Percentiles rank a stretch among this genome's conserved stretches.
These are phyloP conservation scores for Atta cephalotes DNA, from an alignment of 1,140 invertebrate genomes.

Conservation along the genomic window DNA sequence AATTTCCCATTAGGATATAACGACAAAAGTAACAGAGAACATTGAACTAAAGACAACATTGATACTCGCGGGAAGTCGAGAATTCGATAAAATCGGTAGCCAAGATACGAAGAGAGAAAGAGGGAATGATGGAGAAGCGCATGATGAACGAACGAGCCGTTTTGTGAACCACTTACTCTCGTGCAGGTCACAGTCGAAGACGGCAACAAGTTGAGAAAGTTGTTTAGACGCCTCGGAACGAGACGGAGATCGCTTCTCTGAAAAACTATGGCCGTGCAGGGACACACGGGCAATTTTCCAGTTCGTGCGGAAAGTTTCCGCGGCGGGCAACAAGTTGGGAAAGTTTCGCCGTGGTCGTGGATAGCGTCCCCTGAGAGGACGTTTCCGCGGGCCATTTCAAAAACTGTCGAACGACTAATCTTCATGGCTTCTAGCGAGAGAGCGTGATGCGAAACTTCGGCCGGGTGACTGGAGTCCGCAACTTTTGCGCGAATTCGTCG, in stretches of 20 bases:
- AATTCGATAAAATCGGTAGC: constrained; percentile 14
- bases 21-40: not conserved
- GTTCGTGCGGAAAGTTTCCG: constrained; percentile 66
- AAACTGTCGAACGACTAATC: constrained; percentile 73
- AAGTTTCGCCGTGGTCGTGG: constrained; percentile 68
- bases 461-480: constrained; percentile 21
- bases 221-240: constrained; percentile 67
- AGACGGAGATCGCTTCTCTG: constrained; percentile 51
- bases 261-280: constrained; percentile 68
- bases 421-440: constrained; percentile 47
- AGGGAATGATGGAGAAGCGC: not conserved
- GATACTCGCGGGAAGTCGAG: not conserved
- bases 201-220: constrained; percentile 83
- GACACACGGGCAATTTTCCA: constrained; percentile 72
- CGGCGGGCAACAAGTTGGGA: constrained; percentile 73
- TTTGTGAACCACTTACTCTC: constrained; percentile 34
- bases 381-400: constrained; percentile 57
- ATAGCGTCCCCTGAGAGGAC: constrained; percentile 15
- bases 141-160: constrained; percentile 26
- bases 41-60: constrained; percentile 9
- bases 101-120: not conserved
- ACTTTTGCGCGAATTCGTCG: constrained; percentile 33
- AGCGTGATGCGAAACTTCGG: constrained; percentile 47
- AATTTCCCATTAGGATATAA: not conserved
- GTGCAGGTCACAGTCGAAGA: constrained; percentile 59